phyloP scores from a whole-genome alignment of 2,888 invertebrate genomes.

The Trichopoda pennipes region DNA sequence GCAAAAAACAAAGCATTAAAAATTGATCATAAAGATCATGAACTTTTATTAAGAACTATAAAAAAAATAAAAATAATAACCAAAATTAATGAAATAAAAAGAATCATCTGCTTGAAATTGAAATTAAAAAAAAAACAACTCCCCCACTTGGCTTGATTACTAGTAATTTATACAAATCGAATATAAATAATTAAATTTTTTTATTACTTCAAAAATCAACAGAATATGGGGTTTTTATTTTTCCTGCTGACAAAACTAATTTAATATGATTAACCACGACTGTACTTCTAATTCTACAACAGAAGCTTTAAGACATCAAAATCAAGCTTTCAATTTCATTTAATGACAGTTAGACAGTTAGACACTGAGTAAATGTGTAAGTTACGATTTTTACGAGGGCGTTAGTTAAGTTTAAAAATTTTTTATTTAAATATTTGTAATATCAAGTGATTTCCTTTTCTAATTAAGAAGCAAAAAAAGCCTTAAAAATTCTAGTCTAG shows the following conservation, averaged over 20 bases:
- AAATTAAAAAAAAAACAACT: constrained; percentile 37
- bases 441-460: not conserved
- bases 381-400: constrained; percentile 60
- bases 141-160: constrained; percentile 57
- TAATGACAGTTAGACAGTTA: constrained; percentile 15
- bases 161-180: constrained; percentile 60
- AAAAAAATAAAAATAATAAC: not conserved
- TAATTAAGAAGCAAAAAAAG: not conserved
- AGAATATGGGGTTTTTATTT: constrained; percentile 69
- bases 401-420: constrained; percentile 57
- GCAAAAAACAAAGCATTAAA: constrained; percentile 47
- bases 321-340: constrained; percentile 43
- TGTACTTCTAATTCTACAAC: constrained; percentile 13
- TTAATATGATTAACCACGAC: constrained; percentile 76
- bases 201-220: constrained; percentile 15
- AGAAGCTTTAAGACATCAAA: constrained; percentile 47
- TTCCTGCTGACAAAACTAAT: constrained; percentile 76
- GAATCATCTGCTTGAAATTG: constrained; percentile 15
- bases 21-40: constrained; percentile 68
- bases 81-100: not conserved
- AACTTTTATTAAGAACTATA: constrained; percentile 60
- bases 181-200: constrained; percentile 51
- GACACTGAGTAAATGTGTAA: constrained; percentile 4
- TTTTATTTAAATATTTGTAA: constrained; percentile 29
- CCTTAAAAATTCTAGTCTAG: constrained; percentile 42